Evolutionary conservation across 2,888 invertebrate genomes (phyloP), one percentile per base, ranked within the genome.

Genomic region (Ichneumoninae sp.): DNA sequence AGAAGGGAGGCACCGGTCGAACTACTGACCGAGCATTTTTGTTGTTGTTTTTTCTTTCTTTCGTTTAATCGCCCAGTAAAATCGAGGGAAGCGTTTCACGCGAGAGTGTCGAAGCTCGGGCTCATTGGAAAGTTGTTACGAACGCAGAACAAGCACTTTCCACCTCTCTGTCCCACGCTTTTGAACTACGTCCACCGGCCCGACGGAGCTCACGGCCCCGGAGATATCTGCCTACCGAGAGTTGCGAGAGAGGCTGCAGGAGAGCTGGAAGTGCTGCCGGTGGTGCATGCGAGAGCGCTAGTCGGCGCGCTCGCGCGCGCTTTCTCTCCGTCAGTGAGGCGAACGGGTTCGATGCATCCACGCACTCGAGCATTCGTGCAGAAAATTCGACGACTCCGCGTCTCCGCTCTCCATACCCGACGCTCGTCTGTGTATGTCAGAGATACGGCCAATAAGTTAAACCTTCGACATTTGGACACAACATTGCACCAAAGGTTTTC

Each of bases 41-140:
- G 22, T 52, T 22, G 22, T 52, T 52, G 19, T 54, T 54, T 54
- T 2, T 54, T 22, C 5, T 54, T 19, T 47, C 44, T 3, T 47
- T 16, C 13, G 0, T 47, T 47, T 47, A 47, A 47, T 47, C 44
- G 44, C 44, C 44, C 44, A 16, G 44, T 47, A 47, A 47, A 47
- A 8, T 22, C 22, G 57, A 26, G 57, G 26, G 22, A 26, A 22
- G 57, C 57, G 26, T 57, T 57, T 57, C 22, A 26, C 57, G 57
- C 57, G 26, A 57, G 57, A 57, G 74, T 26, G 30, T 19, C 72
- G 72, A 80, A 77, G 80, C 52, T 77, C 80, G 65, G 72, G 78
- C 74, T 81, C 81, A 75, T 79, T 79, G 81, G 84, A 84, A 84
- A 81, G 84, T 84, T 81, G 70, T 84, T 71, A 66, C 78, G 78